phyloP scores from a whole-genome alignment of 2,797 vertebrate species.

The Acrossocheilus fasciatus region DNA sequence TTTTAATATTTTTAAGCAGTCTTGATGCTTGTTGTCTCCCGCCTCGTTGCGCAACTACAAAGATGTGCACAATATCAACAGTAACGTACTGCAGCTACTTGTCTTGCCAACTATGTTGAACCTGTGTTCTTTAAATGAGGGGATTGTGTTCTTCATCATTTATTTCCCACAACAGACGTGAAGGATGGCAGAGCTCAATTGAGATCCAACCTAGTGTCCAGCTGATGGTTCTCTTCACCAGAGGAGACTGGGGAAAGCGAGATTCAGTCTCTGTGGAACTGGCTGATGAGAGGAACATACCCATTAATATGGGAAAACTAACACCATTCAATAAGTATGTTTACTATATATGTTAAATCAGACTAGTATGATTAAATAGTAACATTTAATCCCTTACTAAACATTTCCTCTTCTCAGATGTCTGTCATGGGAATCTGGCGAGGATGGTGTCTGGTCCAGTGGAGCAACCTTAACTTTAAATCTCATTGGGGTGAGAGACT shows the following conservation, averaged over 20 bases:
- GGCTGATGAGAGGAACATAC: constrained; percentile 65
- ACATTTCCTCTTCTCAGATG: constrained; percentile 67
- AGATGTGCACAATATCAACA: neutral
- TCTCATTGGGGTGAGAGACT: constrained; percentile 69
- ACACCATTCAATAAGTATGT: constrained; percentile 79
- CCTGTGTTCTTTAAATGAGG: neutral
- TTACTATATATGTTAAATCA: neutral
- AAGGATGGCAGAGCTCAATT: constrained; percentile 64
- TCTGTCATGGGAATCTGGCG: constrained; percentile 80
- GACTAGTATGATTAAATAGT: neutral
- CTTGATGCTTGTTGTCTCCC: neutral
- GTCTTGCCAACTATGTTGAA: neutral
- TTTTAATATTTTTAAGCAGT: neutral
- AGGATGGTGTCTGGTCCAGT: constrained; percentile 75
- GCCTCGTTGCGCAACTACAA: neutral
- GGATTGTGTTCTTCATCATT: neutral
- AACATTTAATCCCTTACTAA: neutral
- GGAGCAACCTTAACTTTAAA: constrained; percentile 69
- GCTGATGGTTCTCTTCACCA: constrained; percentile 81
- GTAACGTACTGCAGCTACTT: neutral
- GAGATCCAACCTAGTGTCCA: constrained; percentile 70
- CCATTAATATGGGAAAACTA: constrained; percentile 77
- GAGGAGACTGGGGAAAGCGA: constrained; percentile 74
- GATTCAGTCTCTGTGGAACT: constrained; percentile 76
- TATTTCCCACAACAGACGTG: constrained; percentile 60